These are phyloP conservation scores for Mythimna ferrago DNA, from an alignment of 2,888 invertebrate species.

Conservation along the genomic window DNA sequence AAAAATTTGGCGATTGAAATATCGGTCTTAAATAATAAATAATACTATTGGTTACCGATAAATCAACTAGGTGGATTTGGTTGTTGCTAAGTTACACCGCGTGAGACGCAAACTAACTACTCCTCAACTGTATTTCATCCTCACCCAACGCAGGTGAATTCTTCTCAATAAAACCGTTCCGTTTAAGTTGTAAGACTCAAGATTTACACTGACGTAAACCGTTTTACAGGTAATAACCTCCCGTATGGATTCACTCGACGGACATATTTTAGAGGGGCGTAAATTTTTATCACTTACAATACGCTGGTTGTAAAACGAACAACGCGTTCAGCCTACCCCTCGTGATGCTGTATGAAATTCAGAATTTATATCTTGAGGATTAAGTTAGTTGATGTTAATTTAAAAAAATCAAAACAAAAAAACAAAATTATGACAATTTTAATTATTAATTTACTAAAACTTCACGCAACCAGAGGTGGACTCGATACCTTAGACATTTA, in stretches of 20 bases:
- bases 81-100: not conserved
- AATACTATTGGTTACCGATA: not conserved
- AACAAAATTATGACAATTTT: not conserved
- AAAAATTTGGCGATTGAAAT: not conserved
- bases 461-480: too few relatives aligned
- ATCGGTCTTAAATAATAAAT: not conserved
- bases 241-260: constrained; percentile 57
- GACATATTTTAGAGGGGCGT: constrained; percentile 59
- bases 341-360: constrained; percentile 10
- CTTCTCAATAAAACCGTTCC: constrained; percentile 47
- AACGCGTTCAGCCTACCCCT: constrained; percentile 29
- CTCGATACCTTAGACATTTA: too few relatives aligned
- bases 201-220: constrained; percentile 57
- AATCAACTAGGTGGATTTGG: too few relatives aligned
- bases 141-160: constrained; percentile 2
- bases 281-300: constrained; percentile 62
- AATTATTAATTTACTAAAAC: too few relatives aligned
- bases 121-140: not conserved
- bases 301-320: constrained; percentile 55
- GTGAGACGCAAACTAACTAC: not conserved
- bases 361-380: constrained; percentile 23
- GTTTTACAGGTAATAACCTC: constrained; percentile 64
- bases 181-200: constrained; percentile 35
- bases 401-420: not conserved
- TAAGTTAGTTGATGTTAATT: constrained; percentile 24